A percentile compares a stretch with the other conserved stretches of the same genome.
These are phyloP conservation scores for Ivindomyrus marchei DNA, from an alignment of 2,113 vertebrate genomes.

Conservation along the genomic window DNA sequence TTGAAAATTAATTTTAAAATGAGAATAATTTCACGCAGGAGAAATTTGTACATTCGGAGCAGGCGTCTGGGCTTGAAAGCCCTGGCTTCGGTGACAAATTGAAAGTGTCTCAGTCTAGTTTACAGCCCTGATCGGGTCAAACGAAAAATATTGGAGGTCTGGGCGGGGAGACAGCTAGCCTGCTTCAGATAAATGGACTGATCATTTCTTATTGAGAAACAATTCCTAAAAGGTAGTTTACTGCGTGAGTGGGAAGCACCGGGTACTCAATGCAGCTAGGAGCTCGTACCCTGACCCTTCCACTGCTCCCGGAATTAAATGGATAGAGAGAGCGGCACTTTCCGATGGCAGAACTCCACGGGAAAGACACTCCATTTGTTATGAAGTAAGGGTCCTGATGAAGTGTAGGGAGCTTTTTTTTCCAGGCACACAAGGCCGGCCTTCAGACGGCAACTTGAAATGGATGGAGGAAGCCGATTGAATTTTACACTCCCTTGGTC, in stretches of 20 bases:
- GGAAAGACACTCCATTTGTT: conserved; percentile 95
- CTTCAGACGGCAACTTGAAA: conserved; percentile 87
- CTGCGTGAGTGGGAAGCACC: conserved; percentile 78
- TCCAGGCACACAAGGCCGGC: conserved; percentile 82
- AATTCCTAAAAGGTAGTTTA: conserved; percentile 97
- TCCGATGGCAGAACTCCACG: conserved; percentile 88
- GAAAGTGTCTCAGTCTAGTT: conserved; percentile 82
- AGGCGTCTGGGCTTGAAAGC: conserved; percentile 63
- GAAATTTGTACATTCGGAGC: conserved; percentile 63
- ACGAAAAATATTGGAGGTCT: conserved; percentile 85
- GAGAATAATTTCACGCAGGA: conserved; percentile 47
- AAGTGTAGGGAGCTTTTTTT: conserved; percentile 78
- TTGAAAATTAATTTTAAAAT: conserved; percentile 28
- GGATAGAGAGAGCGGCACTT: conserved; percentile 74
- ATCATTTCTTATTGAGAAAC: conserved; percentile 97
- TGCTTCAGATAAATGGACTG: conserved; percentile 94
- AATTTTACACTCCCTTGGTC: conserved; percentile 89
- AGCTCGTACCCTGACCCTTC: conserved; percentile 86
- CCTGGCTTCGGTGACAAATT: conserved; percentile 74
- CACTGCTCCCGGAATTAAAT: conserved; percentile 77
- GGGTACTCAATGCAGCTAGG: conserved; percentile 72
- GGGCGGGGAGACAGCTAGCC: conserved; percentile 83
- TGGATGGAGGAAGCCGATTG: conserved; percentile 94
- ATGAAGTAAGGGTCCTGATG: conserved; percentile 80
- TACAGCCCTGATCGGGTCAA: conserved; percentile 92